Conservation (phyloP, 2,888 invertebrate species). For the Heliconius erato region DNA sequence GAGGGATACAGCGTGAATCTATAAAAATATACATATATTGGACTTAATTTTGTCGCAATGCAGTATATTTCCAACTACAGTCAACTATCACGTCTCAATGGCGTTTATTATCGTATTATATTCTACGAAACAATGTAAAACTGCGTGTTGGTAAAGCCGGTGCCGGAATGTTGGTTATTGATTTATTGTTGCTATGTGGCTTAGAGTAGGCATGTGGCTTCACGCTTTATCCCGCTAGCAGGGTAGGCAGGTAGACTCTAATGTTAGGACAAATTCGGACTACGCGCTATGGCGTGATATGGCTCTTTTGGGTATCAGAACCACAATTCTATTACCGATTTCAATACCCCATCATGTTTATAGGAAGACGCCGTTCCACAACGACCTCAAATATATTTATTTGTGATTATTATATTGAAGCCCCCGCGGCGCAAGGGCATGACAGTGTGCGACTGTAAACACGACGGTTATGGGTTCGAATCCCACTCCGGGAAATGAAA, state of each 20-base stretch:
- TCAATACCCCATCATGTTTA: no score
- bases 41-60: slow-evolving; percentile 24
- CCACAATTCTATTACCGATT: no score
- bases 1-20: neutral
- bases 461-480: neutral
- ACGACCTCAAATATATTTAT: no score
- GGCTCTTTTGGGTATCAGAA: no score
- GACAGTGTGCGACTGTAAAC: neutral
- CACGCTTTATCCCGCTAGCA: no score
- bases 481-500: neutral
- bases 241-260: no score
- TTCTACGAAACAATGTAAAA: slow-evolving; percentile 21
- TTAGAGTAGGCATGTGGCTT: no score
- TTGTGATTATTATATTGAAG: neutral
- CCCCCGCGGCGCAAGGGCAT: neutral
- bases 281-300: neutral
- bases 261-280: neutral
- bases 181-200: neutral
- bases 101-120: neutral
- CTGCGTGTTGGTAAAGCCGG: neutral
- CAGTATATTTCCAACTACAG: slow-evolving; percentile 20
- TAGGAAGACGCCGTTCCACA: no score
- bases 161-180: neutral
- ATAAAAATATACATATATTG: neutral
- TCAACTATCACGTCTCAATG: neutral